Evolutionary conservation across 2,888 invertebrate genomes (phyloP).

Genomic region (Ormyrus pomaceus): DNA sequence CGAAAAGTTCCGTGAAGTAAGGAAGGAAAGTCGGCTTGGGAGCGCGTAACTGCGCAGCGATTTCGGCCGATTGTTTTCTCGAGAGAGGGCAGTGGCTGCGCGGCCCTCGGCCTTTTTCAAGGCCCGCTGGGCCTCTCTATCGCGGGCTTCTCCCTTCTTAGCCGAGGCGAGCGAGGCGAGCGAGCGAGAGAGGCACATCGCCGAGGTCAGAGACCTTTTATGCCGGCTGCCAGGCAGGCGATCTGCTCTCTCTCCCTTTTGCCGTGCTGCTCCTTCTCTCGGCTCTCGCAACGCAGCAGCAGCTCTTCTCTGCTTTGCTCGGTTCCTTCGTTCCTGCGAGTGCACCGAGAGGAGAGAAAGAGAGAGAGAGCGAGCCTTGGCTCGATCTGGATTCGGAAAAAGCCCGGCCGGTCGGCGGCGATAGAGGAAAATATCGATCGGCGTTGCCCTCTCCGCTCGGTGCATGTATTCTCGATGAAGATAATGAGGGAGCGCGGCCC

Average conservation of each 20-base stretch:
- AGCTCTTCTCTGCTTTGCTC: constrained; percentile 59
- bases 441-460: no score
- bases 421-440: no score
- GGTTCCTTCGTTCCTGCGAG: constrained; percentile 52
- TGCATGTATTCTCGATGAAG: no score
- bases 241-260: constrained; percentile 57
- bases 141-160: neutral
- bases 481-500: no score
- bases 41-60: no score
- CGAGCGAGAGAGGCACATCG: constrained; percentile 60
- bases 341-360: neutral
- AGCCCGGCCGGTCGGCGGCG: no score
- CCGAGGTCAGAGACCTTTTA: constrained; percentile 74
- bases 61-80: constrained; percentile 40
- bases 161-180: neutral
- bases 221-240: constrained; percentile 70
- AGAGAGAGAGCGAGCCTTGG: neutral
- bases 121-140: constrained; percentile 42
- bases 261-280: constrained; percentile 39
- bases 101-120: constrained; percentile 52
- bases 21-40: no score
- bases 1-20: no score
- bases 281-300: constrained; percentile 7
- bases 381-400: no score
- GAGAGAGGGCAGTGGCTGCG: constrained; percentile 31